Percentiles rank a stretch among this genome's conserved stretches.
These are phyloP conservation scores for Dicranocentrus wangi DNA, from an alignment of 2,888 invertebrate species.

Conservation along the genomic window DNA sequence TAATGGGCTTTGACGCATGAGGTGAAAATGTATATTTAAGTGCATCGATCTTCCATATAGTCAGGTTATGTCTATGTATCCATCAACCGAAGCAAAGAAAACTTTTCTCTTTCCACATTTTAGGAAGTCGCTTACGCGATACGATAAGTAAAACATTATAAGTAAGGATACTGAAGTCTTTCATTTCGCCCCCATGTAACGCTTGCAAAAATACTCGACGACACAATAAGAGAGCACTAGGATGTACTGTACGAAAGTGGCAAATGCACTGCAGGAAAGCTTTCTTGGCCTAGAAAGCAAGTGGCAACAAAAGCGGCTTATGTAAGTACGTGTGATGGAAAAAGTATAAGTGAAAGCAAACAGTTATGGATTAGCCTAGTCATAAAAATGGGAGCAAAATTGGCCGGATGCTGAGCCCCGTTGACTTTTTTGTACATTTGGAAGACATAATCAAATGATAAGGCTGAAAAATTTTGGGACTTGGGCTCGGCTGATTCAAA, in stretches of 20 bases:
- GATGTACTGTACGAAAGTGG: too few species aligned
- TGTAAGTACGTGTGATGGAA: not conserved
- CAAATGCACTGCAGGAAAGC: too few species aligned
- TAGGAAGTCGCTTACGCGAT: conserved; percentile 4
- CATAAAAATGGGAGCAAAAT: conserved; percentile 9
- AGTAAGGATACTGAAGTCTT: too few species aligned
- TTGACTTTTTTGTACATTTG: too few species aligned
- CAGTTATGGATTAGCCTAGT: conserved; percentile 27
- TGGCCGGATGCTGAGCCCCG: too few species aligned
- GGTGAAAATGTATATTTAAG: not conserved
- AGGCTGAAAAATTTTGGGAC: too few species aligned
- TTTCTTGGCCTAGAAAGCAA: too few species aligned
- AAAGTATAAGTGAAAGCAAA: conserved; percentile 38
- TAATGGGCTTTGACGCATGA: conserved; percentile 11
- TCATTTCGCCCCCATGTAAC: too few species aligned
- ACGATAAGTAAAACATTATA: not conserved
- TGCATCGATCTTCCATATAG: not conserved
- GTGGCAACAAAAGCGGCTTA: conserved; percentile 45
- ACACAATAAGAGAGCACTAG: too few species aligned
- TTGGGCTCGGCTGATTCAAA: too few species aligned
- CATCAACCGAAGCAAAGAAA: not conserved
- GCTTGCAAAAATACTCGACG: too few species aligned
- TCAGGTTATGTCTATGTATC: not conserved
- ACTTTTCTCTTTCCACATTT: conserved; percentile 9
- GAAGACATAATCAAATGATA: too few species aligned